Base-by-base conservation (phyloP, 2,113 vertebrate species). In the Cyprinus carpio region DNA sequence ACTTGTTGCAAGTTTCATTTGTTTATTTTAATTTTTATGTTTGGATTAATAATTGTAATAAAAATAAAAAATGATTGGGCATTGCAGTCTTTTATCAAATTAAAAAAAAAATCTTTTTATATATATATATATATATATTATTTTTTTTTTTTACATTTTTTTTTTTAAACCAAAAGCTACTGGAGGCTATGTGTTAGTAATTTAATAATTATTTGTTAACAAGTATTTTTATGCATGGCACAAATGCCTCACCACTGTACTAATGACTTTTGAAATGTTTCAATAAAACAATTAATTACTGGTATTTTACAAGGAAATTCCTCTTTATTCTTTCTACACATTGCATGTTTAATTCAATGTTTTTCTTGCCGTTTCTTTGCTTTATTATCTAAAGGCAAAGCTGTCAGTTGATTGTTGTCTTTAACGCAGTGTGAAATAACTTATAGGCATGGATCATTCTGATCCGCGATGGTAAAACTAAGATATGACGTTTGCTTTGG, bases 401-500 rank as follows among this genome's bases (percentile, higher is more conserved):
- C 37, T 46, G 1, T n/a, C 10, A 34, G 29, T 37, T 71, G 8
- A 20, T 23, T 69, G 1, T 67, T 67, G 31, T 8, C 34, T 71
- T 37, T 71, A 71, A 71, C 31, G 2, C 29, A 20, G 9, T 71
- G 18, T 8, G 7, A 11, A 37, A 10, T 34, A 20, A 20, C 16
- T 69, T 69, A 9, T 34, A 3, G 29, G 15, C 64, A 16, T 31
- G 27, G 64, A 31, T 67, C 4, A 8, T 29, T 31, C 27, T 34
- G 29, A 69, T 34, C 29, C 20, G 15, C 2, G 27, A 5, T 65
- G 7, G 25, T 67, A 34, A 34, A 67, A 67, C 64, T 34, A 18
- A 67, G 64, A 67, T 67, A 18, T 34, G 31, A 67, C 16, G 29
- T 67, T 71, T 69, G 31, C 67, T 69, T 69, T 71, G 67, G 67